These are phyloP conservation scores for Stercorarius parasiticus DNA, from an alignment of 2,113 vertebrate species.

Conservation along the genomic window DNA sequence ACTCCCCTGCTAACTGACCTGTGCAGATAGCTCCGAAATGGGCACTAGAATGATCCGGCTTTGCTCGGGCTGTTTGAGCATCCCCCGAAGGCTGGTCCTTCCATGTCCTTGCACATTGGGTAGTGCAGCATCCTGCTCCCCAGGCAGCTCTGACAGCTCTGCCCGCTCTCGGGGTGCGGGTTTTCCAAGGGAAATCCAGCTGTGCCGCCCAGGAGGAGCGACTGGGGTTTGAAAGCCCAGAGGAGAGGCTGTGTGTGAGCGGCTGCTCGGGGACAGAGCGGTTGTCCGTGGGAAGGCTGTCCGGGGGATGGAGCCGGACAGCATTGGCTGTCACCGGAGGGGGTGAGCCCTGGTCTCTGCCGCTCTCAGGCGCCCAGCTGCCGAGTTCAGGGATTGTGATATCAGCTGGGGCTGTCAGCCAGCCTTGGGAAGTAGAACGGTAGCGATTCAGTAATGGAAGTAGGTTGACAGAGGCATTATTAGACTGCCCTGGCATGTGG, in stretches of 20 bases:
- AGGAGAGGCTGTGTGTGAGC: too few species aligned
- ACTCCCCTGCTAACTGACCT: too few species aligned
- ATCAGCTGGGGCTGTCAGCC: too few species aligned
- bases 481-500: neutral
- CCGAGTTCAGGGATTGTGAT: fast-evolving
- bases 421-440: neutral
- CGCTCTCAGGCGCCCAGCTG: neutral
- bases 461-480: neutral
- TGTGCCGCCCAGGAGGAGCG: fast-evolving
- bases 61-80: neutral
- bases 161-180: neutral
- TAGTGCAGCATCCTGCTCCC: fast-evolving
- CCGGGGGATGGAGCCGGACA: fast-evolving
- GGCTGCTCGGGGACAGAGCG: fast-evolving
- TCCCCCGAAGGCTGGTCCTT: neutral
- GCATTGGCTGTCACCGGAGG: neutral
- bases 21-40: fast-evolving
- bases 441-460: neutral
- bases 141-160: neutral
- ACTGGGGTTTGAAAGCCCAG: neutral
- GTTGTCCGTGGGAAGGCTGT: neutral
- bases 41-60: neutral
- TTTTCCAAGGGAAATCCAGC: too few species aligned
- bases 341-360: neutral
- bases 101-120: fast-evolving